Percentiles rank a stretch among this genome's conserved stretches.
phyloP scores from a whole-genome alignment of 2,888 invertebrate genomes.

The Eupithecia subumbrata region DNA sequence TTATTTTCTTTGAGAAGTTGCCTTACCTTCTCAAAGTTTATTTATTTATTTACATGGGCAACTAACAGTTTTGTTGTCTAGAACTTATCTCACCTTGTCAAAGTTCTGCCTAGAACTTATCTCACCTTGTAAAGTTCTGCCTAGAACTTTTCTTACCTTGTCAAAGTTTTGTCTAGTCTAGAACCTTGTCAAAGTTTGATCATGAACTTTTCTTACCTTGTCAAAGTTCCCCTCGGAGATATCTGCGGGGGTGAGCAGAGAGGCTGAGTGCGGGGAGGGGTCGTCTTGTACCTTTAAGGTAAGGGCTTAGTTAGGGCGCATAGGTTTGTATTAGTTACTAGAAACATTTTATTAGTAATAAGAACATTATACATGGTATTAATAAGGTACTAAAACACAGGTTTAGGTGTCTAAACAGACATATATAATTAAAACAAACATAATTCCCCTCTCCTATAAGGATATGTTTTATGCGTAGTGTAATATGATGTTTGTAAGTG shows the following conservation, averaged over 20 bases:
- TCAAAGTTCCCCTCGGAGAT: constrained; percentile 85
- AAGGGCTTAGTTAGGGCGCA: constrained; percentile 8
- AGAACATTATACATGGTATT: not conserved
- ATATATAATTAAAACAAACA: too few relatives aligned
- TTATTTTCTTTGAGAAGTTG: too few relatives aligned
- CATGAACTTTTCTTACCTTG: constrained; percentile 20
- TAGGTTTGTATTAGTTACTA: constrained; percentile 13
- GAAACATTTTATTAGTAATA: not conserved
- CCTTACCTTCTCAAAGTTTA: too few relatives aligned
- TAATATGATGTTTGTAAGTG: too few relatives aligned
- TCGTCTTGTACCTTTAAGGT: constrained; percentile 36
- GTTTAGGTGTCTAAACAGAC: too few relatives aligned
- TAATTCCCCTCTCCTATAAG: too few relatives aligned
- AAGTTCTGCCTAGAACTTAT: not conserved
- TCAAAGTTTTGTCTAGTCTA: not conserved
- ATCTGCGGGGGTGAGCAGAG: constrained; percentile 82
- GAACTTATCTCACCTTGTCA: not conserved
- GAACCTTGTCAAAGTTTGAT: not conserved
- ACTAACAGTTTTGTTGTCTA: too few relatives aligned
- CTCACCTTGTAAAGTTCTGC: not conserved
- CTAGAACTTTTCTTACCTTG: not conserved
- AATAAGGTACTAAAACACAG: too few relatives aligned
- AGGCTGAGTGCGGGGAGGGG: constrained; percentile 42
- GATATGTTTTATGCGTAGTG: too few relatives aligned
- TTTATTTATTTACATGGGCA: too few relatives aligned